These are phyloP conservation scores for Drosophila lini DNA, from an alignment of 1,140 invertebrate genomes.

Conservation along the genomic window DNA sequence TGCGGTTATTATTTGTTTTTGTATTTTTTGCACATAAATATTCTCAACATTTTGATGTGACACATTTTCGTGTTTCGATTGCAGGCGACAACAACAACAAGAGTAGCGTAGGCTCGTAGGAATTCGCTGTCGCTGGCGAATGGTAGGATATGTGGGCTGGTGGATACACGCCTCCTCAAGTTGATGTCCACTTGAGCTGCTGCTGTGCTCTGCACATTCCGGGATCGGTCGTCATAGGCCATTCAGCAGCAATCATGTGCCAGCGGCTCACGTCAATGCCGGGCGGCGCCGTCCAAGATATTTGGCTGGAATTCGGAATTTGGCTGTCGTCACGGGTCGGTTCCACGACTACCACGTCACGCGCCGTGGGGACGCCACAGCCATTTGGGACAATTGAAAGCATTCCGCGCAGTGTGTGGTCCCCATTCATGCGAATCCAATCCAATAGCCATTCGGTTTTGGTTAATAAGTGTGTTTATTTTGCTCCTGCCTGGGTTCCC, in stretches of 20 bases:
- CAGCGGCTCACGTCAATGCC: constrained; percentile 65
- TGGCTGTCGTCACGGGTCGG: constrained; percentile 72
- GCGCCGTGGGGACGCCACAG: constrained; percentile 66
- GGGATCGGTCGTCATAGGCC: constrained; percentile 46
- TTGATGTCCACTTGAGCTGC: constrained; percentile 62
- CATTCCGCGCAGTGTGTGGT: constrained; percentile 25
- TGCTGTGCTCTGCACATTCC: constrained; percentile 53
- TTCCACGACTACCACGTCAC: constrained; percentile 54
- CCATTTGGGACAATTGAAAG: constrained; percentile 41
- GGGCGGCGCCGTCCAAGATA: constrained; percentile 45
- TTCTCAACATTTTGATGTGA: constrained; percentile 65
- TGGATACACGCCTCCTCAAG: constrained; percentile 7
- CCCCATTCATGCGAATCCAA: constrained; percentile 27
- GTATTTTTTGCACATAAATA: constrained; percentile 61
- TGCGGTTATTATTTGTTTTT: constrained; percentile 38
- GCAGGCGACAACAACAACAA: constrained; percentile 53
- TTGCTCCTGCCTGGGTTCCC: constrained; percentile 12
- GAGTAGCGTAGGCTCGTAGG: constrained; percentile 29
- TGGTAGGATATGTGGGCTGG: constrained; percentile 9
- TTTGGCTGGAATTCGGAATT: constrained; percentile 62
- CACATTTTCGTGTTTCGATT: constrained; percentile 66
- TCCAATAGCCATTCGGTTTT: constrained; percentile 24
- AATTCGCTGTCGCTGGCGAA: neutral
- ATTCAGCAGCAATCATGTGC: constrained; percentile 61
- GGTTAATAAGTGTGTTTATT: constrained; percentile 44